Conservation (phyloP, 37 sponge, comb jelly and placozoan genomes). For the Cladorhizidae sp. region DNA sequence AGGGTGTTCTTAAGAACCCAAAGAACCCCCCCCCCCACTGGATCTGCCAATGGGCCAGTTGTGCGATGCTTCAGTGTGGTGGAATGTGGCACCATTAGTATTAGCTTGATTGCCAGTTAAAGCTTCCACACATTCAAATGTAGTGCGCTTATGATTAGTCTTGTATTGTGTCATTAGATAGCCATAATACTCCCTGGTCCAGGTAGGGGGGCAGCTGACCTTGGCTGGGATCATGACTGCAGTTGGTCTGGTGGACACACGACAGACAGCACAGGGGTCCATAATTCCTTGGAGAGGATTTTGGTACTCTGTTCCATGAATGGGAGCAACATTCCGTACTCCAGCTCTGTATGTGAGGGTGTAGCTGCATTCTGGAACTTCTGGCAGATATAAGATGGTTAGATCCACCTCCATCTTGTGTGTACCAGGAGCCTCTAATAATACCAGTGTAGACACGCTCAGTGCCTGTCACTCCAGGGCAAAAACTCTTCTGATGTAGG, state of each 20-base stretch:
- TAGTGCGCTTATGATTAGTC: background rate
- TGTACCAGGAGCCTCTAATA: background rate
- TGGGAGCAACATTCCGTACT: background rate
- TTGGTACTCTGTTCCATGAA: conserved; percentile 41
- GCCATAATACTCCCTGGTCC: conserved; percentile 51
- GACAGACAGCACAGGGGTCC: conserved; percentile 45
- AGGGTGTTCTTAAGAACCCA: too few relatives aligned
- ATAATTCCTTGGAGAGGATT: background rate
- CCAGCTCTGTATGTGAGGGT: background rate
- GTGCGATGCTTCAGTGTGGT: conserved; percentile 20
- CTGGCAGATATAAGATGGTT: too few relatives aligned
- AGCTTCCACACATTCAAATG: background rate
- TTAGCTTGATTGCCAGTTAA: conserved; percentile 6
- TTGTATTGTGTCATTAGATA: conserved; percentile 13
- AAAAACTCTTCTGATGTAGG: too few relatives aligned
- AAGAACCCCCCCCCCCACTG: too few relatives aligned
- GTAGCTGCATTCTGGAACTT: conserved; percentile 18
- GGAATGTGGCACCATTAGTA: conserved; percentile 25
- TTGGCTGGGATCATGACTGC: conserved; percentile 47
- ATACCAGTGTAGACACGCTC: conserved; percentile 25
- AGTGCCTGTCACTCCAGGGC: conserved; percentile 9
- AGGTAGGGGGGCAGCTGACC: conserved; percentile 7
- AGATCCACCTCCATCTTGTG: background rate
- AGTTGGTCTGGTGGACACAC: conserved; percentile 10
- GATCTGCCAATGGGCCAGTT: too few relatives aligned